Evolutionary conservation across 1,140 invertebrate species (phyloP), one percentile per base, ranked within the genome.

Genomic region (Dermatophagoides farinae): DNA sequence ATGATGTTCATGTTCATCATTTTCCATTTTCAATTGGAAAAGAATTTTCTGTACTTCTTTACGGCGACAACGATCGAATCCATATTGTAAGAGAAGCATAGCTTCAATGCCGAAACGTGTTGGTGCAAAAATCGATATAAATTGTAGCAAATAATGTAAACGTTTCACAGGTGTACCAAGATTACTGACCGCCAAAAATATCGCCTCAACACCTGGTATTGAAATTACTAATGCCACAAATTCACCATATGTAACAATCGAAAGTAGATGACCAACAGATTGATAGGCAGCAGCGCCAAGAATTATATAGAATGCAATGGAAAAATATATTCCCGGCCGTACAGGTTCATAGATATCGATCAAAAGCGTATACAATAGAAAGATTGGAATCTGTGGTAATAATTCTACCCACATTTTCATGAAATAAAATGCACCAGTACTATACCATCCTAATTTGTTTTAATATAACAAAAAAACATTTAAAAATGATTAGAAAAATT

Each of bases 21-120:
- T 44, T 18, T 38, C 18, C 20, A 60, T n/a, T 9, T 16, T 23
- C 18, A 60, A 39, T 10, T 18, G 8, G 22, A 23, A 52, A 16
- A 60, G n/a, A 37, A 60, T 14, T 16, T 20, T 10, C 31, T 46
- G 44, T 6, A 60, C 18, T 50, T 60, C 58, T 23, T 47, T 60
- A 1, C 1, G 25, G 20, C n/a, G 2, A 52, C 58, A 60, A 1
- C 58, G 46, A 39, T 23, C 46, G 47, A 60, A 60, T n/a, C 58
- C 58, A 43, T 60, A 60, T 18, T 47, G 44, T 40, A 60, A 25
- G 6, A 60, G 16, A 10, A 60, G 1, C 8, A 60, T 25, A 4
- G 25, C 43, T 50, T 60, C 58, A 37, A 49, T 49, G 2, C 47
- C 16, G 16, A 50, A 47, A 20, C 44, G 41, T 20, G 44, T 10